These are phyloP conservation scores for Pteropus rufus DNA, from an alignment of 2,797 vertebrate species.

Conservation along the genomic window DNA sequence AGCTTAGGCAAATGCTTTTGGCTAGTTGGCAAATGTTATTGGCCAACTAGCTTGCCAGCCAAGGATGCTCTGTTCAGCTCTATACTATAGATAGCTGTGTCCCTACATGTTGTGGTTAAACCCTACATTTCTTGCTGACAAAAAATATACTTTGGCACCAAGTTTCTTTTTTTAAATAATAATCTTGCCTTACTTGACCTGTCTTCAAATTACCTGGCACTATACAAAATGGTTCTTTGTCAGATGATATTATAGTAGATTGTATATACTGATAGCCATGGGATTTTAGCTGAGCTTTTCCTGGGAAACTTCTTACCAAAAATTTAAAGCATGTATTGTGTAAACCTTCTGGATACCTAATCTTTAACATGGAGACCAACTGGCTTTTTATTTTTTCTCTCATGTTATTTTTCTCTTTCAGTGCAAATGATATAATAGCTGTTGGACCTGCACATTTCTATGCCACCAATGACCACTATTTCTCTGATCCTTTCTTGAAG, in stretches of 20 bases:
- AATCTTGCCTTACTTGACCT: background rate
- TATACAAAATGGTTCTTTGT: background rate
- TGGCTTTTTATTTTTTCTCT: background rate
- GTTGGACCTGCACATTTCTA: conserved; percentile 92
- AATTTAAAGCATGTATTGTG: background rate
- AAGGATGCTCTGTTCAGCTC: background rate
- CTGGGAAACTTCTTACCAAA: background rate
- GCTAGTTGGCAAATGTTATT: background rate
- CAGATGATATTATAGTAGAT: background rate
- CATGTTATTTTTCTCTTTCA: conserved; percentile 74
- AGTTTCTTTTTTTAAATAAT: background rate
- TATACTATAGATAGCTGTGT: background rate
- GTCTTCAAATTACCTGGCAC: background rate
- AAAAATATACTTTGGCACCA: background rate
- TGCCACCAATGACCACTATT: conserved; percentile 95
- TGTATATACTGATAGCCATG: background rate
- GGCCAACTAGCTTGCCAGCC: background rate
- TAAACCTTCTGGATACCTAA: background rate
- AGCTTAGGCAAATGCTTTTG: background rate
- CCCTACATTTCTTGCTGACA: background rate
- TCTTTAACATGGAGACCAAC: background rate
- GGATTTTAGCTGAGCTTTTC: conserved; percentile 10
- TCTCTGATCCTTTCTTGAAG: conserved; percentile 78
- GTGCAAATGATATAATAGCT: conserved; percentile 94
- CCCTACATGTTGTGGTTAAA: background rate